Conservation (phyloP, 2,797 vertebrate species). For the Enteromius mattozi region DNA sequence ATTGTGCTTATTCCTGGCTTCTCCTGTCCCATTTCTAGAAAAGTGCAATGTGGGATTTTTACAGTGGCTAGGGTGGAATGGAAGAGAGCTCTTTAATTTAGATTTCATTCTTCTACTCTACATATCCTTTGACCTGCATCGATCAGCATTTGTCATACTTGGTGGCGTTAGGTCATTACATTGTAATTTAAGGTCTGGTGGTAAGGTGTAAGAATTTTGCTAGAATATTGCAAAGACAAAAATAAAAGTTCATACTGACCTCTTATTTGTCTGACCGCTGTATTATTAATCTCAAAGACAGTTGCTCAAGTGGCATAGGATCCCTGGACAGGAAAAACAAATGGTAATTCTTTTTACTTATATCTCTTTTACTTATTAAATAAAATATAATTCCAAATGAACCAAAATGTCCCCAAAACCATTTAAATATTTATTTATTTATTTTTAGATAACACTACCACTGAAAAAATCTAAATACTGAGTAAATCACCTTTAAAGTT, state of each 20-base stretch:
- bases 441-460: too few species aligned
- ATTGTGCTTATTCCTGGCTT: not conserved
- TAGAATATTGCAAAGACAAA: constrained; percentile 51
- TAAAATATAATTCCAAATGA: not conserved
- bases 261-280: not conserved
- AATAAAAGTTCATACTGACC: not conserved
- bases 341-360: not conserved
- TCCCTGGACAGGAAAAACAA: not conserved
- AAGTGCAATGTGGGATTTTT: constrained; percentile 8
- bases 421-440: too few species aligned
- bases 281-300: not conserved
- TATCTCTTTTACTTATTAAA: too few species aligned
- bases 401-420: not conserved
- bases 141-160: constrained; percentile 51
- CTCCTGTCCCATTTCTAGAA: constrained; percentile 10
- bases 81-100: not conserved
- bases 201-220: constrained; percentile 59
- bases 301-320: not conserved
- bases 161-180: constrained; percentile 62
- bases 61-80: not conserved
- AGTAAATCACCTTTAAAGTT: too few species aligned
- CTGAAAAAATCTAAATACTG: too few species aligned
- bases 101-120: not conserved
- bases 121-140: constrained; percentile 4
- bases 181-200: constrained; percentile 62